Evolutionary conservation across 2,797 vertebrate species (phyloP).

Genomic region (Acropternis orthonyx): DNA sequence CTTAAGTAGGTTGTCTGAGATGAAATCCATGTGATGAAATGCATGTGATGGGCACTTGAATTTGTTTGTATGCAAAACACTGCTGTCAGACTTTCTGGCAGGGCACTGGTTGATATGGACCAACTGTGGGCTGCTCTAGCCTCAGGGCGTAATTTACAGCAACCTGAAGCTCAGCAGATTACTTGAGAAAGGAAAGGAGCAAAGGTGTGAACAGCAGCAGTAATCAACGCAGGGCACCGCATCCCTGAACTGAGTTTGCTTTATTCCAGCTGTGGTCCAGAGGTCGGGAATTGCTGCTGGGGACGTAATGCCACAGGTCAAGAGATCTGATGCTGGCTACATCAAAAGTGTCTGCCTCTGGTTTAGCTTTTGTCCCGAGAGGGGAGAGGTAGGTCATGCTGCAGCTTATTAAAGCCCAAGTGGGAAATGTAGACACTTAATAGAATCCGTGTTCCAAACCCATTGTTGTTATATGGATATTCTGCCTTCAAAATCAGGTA

Average conservation of each 20-base stretch:
- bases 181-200: background rate
- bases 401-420: background rate
- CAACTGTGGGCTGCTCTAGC: background rate
- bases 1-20: background rate
- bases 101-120: background rate
- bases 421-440: fast-evolving
- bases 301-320: background rate
- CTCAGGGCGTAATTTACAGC: background rate
- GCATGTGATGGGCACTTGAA: background rate
- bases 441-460: background rate
- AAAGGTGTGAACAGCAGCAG: background rate
- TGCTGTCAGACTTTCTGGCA: background rate
- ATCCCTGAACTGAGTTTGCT: background rate
- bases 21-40: background rate
- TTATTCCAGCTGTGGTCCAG: background rate
- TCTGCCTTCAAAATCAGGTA: background rate
- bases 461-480: background rate
- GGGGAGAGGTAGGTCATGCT: background rate
- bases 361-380: background rate
- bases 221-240: background rate
- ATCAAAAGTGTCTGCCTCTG: background rate
- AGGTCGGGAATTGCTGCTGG: background rate
- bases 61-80: background rate
- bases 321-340: background rate
- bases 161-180: background rate